phyloP scores from a whole-genome alignment of 2,113 vertebrate genomes.

The Microtus ochrogaster region DNA sequence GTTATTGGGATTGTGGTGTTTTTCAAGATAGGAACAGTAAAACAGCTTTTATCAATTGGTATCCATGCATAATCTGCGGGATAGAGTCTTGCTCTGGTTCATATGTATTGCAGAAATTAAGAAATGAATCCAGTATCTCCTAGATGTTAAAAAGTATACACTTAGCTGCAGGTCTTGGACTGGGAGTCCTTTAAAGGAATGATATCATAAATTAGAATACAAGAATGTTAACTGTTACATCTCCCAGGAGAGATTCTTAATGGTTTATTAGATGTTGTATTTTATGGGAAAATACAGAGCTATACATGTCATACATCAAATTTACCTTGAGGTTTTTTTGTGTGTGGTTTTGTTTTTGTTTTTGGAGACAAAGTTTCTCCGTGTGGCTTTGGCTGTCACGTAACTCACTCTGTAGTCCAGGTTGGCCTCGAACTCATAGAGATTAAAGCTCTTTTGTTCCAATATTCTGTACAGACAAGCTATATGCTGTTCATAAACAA shows the following conservation, averaged over 20 bases:
- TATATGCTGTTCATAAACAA: slow-evolving; percentile 62
- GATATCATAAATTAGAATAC: neutral
- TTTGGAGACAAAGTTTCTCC: too few species aligned
- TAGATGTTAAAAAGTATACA: neutral
- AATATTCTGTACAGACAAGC: slow-evolving; percentile 46
- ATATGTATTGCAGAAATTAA: slow-evolving; percentile 30
- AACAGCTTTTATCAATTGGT: slow-evolving; percentile 39
- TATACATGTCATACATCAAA: neutral
- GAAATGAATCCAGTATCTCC: neutral
- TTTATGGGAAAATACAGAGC: neutral
- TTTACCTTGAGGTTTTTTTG: neutral
- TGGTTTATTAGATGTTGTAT: neutral
- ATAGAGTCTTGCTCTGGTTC: neutral
- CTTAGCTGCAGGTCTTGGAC: neutral
- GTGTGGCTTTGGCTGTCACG: too few species aligned
- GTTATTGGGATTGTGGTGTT: slow-evolving; percentile 11
- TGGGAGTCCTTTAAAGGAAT: neutral
- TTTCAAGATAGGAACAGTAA: neutral
- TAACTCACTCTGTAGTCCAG: too few species aligned
- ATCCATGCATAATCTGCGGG: neutral
- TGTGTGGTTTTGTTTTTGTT: too few species aligned
- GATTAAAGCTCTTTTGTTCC: slow-evolving; percentile 14
- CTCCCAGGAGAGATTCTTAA: neutral
- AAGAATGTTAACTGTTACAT: slow-evolving; percentile 27
- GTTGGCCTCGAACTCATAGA: too few species aligned